phyloP scores from a whole-genome alignment of 1,140 invertebrate genomes.

The Zaprionus inermis region DNA sequence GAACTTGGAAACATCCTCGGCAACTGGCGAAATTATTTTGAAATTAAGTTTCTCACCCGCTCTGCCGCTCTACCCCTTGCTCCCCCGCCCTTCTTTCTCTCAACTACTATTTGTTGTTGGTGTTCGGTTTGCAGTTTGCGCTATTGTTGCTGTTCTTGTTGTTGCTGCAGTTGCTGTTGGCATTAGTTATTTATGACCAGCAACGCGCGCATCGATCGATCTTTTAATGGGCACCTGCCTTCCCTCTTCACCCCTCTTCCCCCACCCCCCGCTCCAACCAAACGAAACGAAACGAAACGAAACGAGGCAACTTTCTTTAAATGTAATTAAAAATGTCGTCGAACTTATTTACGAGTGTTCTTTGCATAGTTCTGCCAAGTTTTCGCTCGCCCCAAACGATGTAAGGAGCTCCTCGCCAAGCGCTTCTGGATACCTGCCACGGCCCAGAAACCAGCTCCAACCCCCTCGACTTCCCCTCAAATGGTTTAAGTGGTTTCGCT shows the following conservation, averaged over 20 bases:
- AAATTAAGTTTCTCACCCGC: constrained; percentile 77
- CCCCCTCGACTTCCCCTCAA: background rate
- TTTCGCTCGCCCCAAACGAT: constrained; percentile 7
- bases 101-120: constrained; percentile 22
- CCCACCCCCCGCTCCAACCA: background rate
- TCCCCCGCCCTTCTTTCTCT: background rate
- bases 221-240: constrained; percentile 45
- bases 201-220: constrained; percentile 77
- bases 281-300: constrained; percentile 1
- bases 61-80: background rate
- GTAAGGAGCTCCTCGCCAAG: constrained; percentile 7
- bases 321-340: constrained; percentile 82
- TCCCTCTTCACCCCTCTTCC: background rate
- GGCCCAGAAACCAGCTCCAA: background rate
- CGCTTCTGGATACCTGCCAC: background rate
- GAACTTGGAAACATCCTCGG: constrained; percentile 53
- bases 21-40: constrained; percentile 71
- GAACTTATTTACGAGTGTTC: constrained; percentile 80
- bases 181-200: constrained; percentile 74
- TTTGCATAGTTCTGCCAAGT: constrained; percentile 66
- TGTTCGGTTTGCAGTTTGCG: constrained; percentile 12
- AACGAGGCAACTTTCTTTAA: constrained; percentile 64
- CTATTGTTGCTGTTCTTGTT: constrained; percentile 13
- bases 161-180: constrained; percentile 36
- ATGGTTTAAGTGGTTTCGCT: background rate